These are phyloP conservation scores for Ganaspis sp. DNA, from an alignment of 1,140 invertebrate genomes.

Conservation along the genomic window DNA sequence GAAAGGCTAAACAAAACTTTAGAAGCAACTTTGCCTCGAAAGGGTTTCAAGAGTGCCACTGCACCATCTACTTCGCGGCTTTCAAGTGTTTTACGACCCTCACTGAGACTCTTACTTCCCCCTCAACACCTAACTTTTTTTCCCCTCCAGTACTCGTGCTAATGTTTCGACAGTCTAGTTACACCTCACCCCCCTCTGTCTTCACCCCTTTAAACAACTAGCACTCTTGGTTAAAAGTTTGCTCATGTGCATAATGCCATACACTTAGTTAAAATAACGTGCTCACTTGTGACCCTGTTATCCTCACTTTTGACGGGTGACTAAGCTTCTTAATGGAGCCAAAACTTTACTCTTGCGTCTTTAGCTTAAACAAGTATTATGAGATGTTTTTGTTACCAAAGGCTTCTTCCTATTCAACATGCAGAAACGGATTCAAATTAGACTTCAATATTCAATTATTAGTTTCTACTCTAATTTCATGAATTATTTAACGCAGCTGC, in stretches of 20 bases:
- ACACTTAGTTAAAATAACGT: conserved; percentile 14
- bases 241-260: conserved; percentile 12
- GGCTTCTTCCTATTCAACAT: too few relatives aligned
- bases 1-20: neutral
- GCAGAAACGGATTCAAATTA: too few relatives aligned
- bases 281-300: conserved; percentile 5
- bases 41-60: neutral
- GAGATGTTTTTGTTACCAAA: too few relatives aligned
- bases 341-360: neutral
- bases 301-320: neutral
- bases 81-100: conserved; percentile 9
- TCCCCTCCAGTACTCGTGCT: neutral
- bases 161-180: conserved; percentile 9
- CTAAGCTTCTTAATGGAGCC: neutral
- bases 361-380: neutral
- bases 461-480: too few relatives aligned
- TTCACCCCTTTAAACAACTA: neutral
- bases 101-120: neutral
- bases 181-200: neutral
- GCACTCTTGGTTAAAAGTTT: conserved; percentile 1
- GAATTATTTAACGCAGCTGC: too few relatives aligned
- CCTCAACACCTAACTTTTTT: neutral
- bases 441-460: too few relatives aligned
- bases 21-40: neutral
- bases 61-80: neutral